Evolutionary conservation across 1,140 invertebrate genomes (phyloP).

Genomic region (Plodia interpunctella): DNA sequence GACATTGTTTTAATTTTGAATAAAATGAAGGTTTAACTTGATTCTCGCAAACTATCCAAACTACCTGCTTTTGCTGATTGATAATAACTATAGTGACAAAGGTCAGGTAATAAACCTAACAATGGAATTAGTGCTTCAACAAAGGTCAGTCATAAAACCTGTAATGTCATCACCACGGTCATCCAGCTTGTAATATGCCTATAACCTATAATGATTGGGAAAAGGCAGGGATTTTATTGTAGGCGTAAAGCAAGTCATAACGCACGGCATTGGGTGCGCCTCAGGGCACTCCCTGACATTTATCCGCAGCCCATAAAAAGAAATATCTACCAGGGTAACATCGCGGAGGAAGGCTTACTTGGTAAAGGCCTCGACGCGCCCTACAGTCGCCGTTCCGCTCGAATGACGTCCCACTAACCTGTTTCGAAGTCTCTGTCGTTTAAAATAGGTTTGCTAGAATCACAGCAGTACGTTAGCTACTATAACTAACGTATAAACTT

Average conservation of each 20-base stretch:
- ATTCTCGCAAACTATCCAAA: too few relatives aligned
- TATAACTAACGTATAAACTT: not conserved
- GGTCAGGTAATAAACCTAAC: conserved; percentile 3
- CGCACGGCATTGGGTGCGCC: conserved; percentile 42
- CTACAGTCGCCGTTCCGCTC: conserved; percentile 43
- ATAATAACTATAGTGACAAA: not conserved
- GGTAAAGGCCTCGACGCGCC: conserved; percentile 64
- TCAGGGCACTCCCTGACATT: conserved; percentile 67
- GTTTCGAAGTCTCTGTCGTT: conserved; percentile 24
- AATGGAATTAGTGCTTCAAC: not conserved
- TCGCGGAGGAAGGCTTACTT: conserved; percentile 45
- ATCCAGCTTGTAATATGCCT: conserved; percentile 1
- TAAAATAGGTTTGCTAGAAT: not conserved
- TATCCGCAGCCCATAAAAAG: conserved; percentile 72
- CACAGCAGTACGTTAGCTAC: not conserved
- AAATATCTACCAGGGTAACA: conserved; percentile 68
- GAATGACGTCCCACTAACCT: conserved; percentile 56
- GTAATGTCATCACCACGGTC: not conserved
- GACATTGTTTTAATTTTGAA: too few relatives aligned
- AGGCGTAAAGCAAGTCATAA: conserved; percentile 40
- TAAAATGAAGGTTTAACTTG: too few relatives aligned
- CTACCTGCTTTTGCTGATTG: too few relatives aligned
- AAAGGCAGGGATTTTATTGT: conserved; percentile 25
- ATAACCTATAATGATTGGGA: conserved; percentile 25
- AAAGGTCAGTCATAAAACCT: conserved; percentile 2